Conservation (phyloP, 2,888 invertebrate species). For the Drosophila neotestacea region DNA sequence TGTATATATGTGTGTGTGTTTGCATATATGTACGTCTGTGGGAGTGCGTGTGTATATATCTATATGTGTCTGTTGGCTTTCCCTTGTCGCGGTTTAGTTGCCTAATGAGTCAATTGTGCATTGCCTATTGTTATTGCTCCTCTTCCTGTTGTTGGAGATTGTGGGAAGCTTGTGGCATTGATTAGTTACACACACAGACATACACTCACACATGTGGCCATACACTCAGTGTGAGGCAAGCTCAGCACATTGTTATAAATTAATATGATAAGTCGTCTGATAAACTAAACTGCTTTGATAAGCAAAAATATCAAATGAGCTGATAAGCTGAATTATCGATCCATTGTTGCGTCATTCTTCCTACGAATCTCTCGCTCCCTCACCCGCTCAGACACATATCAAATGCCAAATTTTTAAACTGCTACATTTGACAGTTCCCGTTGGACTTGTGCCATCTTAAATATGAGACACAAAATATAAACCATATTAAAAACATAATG, state of each 20-base stretch:
- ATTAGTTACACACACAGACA: conserved; percentile 59
- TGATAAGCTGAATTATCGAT: conserved; percentile 79
- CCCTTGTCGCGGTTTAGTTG: conserved; percentile 75
- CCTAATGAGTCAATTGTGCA: conserved; percentile 81
- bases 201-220: conserved; percentile 9
- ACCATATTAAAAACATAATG: conserved; percentile 34
- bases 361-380: background rate
- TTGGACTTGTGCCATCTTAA: conserved; percentile 44
- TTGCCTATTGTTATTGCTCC: conserved; percentile 45
- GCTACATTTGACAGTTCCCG: conserved; percentile 57
- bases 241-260: conserved; percentile 73
- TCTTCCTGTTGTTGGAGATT: conserved; percentile 30
- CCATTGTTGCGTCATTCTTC: conserved; percentile 32
- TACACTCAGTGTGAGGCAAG: conserved; percentile 3
- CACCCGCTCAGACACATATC: conserved; percentile 10
- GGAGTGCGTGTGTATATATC: conserved; percentile 14
- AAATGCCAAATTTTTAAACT: conserved; percentile 49
- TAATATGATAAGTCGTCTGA: conserved; percentile 66
- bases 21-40: background rate
- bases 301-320: conserved; percentile 67
- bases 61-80: conserved; percentile 37
- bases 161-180: conserved; percentile 67
- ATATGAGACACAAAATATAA: conserved; percentile 33
- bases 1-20: conserved; percentile 7
- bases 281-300: conserved; percentile 73